These are phyloP conservation scores for Abrostola triplasia DNA, from an alignment of 2,888 invertebrate genomes.

Conservation along the genomic window DNA sequence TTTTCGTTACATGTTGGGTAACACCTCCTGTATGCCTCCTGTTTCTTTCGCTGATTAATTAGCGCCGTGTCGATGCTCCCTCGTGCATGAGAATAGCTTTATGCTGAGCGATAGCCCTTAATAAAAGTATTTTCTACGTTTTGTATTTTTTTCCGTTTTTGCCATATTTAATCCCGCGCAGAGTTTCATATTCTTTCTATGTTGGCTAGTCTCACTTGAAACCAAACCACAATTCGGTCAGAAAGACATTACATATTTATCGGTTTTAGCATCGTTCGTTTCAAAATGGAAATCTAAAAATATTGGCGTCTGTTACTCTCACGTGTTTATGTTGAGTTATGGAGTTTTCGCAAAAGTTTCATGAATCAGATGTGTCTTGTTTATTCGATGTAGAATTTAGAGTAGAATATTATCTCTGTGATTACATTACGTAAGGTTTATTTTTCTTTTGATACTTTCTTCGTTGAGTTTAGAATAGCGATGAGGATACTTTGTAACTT, in stretches of 20 bases:
- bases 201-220: too few species aligned
- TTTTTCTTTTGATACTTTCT: not conserved
- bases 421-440: not conserved
- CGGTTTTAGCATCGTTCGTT: slow-evolving; percentile 20
- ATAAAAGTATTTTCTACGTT: not conserved
- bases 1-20: too few species aligned
- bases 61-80: too few species aligned
- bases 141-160: too few species aligned
- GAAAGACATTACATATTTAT: slow-evolving; percentile 8
- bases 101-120: too few species aligned
- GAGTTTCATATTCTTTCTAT: too few species aligned
- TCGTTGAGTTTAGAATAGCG: too few species aligned
- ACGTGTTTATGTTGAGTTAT: slow-evolving; percentile 3
- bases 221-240: not conserved
- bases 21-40: too few species aligned
- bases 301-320: slow-evolving; percentile 11
- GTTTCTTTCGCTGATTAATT: too few species aligned
- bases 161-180: too few species aligned
- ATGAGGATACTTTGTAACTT: too few species aligned
- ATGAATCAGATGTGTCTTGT: slow-evolving; percentile 2
- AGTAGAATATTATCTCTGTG: slow-evolving; percentile 2
- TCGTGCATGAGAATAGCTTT: too few species aligned
- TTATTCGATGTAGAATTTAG: slow-evolving; percentile 4
- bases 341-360: slow-evolving; percentile 8
- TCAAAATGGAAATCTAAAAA: slow-evolving; percentile 41